Base-by-base conservation (phyloP, 1,140 invertebrate genomes). In the Solenopsis fugax region DNA sequence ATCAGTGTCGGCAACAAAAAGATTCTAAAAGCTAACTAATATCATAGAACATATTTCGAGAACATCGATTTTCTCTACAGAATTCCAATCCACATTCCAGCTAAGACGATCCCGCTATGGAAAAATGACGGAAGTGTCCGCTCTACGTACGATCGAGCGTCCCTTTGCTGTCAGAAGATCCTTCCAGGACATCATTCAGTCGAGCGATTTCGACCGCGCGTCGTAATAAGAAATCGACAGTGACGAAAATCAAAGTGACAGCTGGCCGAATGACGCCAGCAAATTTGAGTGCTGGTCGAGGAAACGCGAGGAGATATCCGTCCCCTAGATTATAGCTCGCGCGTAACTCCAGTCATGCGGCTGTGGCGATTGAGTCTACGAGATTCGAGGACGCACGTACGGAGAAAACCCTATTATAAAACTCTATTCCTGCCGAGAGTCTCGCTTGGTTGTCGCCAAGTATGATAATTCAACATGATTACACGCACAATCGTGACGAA, bases 61-160 rank as follows among this genome's bases (percentile, higher is more conserved):
- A 52, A 64, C 89, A 87, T 90, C 89, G 85, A 87, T 89, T 90
- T 85, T 69, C 56, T 67, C 89, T 45, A 80, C 60, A 87, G 78
- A 90, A 90, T 87, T 90, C 86, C 85, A 81, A 60, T 18, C 78
- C 58, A 60, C 88, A 86, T 90, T 90, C 89, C 88, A 87, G 67
- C 13, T 48, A 10, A 56, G 69, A 60, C 71, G 37, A 60, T 54
- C 54, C 56, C 41, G 73, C 82, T 56, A 71, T 50, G 65, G 84
- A 89, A 89, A 90, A 90, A 90, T 90, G 87, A 89, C 85, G 75
- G 69, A 65, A 75, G 82, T 41, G 72, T 29, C 56, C 64, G 56
- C 13, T 1, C 56, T 72, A 64, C 65, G 21, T 58, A 73, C 76
- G 60, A 89, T 87, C 87, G 87, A 86, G 75, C 84, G 72, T 29